Conservation (phyloP, 2,113 vertebrate species). For the Cyanoliseus patagonus region DNA sequence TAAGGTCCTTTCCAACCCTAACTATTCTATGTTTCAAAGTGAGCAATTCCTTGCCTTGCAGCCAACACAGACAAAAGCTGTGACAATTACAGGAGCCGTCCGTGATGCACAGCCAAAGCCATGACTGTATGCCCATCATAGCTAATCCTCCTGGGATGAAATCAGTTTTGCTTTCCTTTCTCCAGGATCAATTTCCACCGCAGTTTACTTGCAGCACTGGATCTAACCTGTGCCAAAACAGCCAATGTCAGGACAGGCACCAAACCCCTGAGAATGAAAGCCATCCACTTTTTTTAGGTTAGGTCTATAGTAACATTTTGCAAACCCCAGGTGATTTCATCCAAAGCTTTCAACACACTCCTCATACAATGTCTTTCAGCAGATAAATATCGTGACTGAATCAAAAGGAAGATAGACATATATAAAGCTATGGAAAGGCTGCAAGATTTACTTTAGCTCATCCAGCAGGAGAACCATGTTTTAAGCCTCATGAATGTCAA, state of each 20-base stretch:
- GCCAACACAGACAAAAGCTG: not conserved
- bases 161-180: not conserved
- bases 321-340: not conserved
- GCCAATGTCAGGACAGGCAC: not conserved
- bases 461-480: not conserved
- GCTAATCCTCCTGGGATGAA: not conserved
- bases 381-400: not conserved
- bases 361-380: not conserved
- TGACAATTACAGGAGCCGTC: not conserved
- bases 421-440: accelerated
- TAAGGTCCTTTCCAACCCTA: no score
- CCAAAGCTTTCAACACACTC: not conserved
- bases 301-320: not conserved
- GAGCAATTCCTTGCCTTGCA: not conserved
- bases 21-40: not conserved
- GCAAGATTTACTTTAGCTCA: not conserved
- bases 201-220: not conserved
- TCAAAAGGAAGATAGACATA: not conserved
- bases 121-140: not conserved
- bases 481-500: not conserved
- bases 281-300: not conserved
- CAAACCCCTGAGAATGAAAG: not conserved
- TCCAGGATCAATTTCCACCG: not conserved
- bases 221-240: not conserved
- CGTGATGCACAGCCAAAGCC: not conserved